Conservation (phyloP, 2,797 vertebrate genomes). For the Catamblyrhynchus diadema region DNA sequence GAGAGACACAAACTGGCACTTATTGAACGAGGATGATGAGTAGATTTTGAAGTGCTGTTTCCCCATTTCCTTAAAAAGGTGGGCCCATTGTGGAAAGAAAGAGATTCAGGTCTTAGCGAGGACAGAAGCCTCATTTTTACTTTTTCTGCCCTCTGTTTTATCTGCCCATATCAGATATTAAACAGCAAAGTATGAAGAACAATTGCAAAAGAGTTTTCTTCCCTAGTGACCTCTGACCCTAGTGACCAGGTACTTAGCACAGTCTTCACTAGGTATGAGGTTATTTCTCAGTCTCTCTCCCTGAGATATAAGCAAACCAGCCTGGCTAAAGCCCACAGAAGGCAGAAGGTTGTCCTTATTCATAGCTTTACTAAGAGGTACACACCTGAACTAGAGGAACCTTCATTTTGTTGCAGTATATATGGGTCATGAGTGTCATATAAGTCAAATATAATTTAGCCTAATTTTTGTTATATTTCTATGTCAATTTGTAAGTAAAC, state of each 20-base stretch:
- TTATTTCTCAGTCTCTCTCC: not conserved
- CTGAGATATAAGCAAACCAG: not conserved
- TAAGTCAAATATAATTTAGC: not conserved
- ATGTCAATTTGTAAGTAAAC: not conserved
- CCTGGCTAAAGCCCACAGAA: not conserved
- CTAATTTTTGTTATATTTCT: not conserved
- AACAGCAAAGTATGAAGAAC: not conserved
- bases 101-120: not conserved
- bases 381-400: not conserved
- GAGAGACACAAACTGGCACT: not conserved
- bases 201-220: not conserved
- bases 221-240: too few species aligned
- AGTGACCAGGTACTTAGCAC: not conserved
- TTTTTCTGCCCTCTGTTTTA: not conserved
- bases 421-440: not conserved
- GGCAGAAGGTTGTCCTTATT: not conserved
- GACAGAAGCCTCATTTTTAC: not conserved
- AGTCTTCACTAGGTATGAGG: not conserved
- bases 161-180: not conserved
- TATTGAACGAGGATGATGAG: not conserved
- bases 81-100: not conserved
- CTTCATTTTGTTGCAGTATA: not conserved
- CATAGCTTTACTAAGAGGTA: not conserved
- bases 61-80: not conserved
- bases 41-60: not conserved